Evolutionary conservation across 2,797 vertebrate genomes (phyloP).

Genomic region (Hypotaenidia philippensis): DNA sequence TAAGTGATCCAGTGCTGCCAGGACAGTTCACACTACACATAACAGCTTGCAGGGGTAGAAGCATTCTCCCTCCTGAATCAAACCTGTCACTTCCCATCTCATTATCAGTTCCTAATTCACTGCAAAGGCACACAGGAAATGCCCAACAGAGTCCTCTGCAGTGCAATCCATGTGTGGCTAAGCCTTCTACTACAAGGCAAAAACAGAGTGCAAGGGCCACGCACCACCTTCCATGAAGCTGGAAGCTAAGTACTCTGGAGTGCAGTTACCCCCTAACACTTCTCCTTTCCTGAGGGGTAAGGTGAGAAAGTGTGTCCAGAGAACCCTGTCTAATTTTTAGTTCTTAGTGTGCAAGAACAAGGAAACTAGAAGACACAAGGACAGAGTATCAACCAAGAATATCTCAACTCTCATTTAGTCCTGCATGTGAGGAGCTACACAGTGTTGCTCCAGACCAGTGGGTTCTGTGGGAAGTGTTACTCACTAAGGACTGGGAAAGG

Average conservation of each 20-base stretch:
- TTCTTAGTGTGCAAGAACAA: background rate
- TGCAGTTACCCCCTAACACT: accelerated
- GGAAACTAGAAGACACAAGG: background rate
- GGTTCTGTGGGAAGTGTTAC: background rate
- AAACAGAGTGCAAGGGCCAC: background rate
- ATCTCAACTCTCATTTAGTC: background rate
- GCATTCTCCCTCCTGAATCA: background rate
- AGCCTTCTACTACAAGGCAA: background rate
- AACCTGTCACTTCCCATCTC: background rate
- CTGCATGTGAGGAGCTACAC: background rate
- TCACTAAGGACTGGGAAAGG: background rate
- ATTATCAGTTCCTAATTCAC: background rate
- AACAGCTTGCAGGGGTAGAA: background rate
- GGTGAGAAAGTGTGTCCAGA: background rate
- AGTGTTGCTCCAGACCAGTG: background rate
- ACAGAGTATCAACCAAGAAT: background rate
- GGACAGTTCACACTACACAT: accelerated
- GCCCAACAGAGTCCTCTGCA: background rate
- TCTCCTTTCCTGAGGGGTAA: background rate
- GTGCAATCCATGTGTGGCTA: background rate
- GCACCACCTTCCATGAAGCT: background rate
- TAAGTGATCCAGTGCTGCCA: background rate
- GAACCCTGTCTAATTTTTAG: background rate
- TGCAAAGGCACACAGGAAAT: background rate
- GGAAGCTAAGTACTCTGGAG: background rate